These are phyloP conservation scores for Myathropa florea DNA, from an alignment of 2,888 invertebrate genomes.

Conservation along the genomic window DNA sequence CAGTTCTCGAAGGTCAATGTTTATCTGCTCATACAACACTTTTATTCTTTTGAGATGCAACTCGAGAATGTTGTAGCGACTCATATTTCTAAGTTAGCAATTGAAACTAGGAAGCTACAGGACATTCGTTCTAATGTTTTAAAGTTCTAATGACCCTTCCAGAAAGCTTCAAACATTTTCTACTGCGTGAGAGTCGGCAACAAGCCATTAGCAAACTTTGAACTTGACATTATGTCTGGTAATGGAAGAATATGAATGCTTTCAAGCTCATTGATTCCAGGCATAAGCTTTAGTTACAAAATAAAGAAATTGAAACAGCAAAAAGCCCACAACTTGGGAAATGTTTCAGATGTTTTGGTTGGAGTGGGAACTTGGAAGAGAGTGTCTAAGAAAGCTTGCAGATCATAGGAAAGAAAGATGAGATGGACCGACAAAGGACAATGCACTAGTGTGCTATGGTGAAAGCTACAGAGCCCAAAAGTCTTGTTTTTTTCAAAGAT, in stretches of 20 bases:
- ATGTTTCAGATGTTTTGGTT: constrained; percentile 71
- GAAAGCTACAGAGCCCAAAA: neutral
- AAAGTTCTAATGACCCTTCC: constrained; percentile 72
- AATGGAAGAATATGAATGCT: constrained; percentile 65
- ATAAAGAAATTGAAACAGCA: neutral
- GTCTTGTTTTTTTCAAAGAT: too few relatives aligned
- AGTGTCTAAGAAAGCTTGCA: constrained; percentile 22
- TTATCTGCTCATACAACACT: constrained; percentile 74
- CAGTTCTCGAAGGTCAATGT: constrained; percentile 74
- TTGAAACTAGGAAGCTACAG: constrained; percentile 27
- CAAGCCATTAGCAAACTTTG: constrained; percentile 70
- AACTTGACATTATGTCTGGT: constrained; percentile 69
- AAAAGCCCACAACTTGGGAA: constrained; percentile 7
- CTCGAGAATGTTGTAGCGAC: constrained; percentile 47
- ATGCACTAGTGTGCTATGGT: neutral
- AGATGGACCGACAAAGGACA: neutral
- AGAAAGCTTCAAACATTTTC: constrained; percentile 69
- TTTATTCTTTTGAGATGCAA: constrained; percentile 54
- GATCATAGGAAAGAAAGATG: neutral
- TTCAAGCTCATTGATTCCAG: neutral
- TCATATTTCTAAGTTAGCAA: constrained; percentile 51
- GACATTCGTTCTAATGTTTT: constrained; percentile 65
- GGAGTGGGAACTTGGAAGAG: constrained; percentile 58
- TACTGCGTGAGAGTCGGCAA: constrained; percentile 68
- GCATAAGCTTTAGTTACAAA: constrained; percentile 7